phyloP scores from a whole-genome alignment of 2,888 invertebrate species.

The Polymixis flavicincta region DNA sequence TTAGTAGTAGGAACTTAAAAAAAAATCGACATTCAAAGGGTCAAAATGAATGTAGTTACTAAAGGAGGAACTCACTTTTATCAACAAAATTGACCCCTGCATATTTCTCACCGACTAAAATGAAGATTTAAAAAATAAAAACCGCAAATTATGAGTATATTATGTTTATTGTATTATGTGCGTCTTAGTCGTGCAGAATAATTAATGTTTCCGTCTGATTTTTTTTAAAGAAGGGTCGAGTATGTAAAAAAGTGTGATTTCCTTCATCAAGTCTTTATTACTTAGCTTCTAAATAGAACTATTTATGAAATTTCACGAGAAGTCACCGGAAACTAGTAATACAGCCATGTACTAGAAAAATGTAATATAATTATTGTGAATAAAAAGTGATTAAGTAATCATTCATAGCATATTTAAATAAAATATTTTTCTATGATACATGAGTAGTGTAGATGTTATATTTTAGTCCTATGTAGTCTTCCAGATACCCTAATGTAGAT shows the following conservation, averaged over 20 bases:
- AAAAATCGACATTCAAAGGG: constrained; percentile 35
- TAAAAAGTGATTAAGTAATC: constrained; percentile 35
- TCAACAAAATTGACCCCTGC: not conserved
- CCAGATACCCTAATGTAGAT: constrained; percentile 83
- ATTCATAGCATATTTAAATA: constrained; percentile 48
- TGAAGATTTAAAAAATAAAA: not conserved
- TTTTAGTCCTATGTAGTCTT: constrained; percentile 79
- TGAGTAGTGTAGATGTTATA: constrained; percentile 52
- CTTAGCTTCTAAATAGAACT: constrained; percentile 32
- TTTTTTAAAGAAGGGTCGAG: not conserved
- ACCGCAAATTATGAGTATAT: not conserved
- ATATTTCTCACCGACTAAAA: not conserved
- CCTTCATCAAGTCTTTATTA: constrained; percentile 30
- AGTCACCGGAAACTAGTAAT: constrained; percentile 38
- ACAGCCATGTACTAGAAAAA: constrained; percentile 53
- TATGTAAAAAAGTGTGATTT: constrained; percentile 1
- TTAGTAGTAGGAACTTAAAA: constrained; percentile 5
- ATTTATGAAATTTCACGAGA: constrained; percentile 29
- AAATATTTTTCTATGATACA: constrained; percentile 67
- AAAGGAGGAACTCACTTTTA: constrained; percentile 18
- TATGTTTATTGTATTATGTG: not conserved
- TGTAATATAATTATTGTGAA: constrained; percentile 47
- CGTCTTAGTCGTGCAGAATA: not conserved
- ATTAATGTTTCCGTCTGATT: not conserved
- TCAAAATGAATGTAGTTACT: constrained; percentile 28